Percentiles rank a stretch among this genome's conserved stretches.
These are phyloP conservation scores for Yponomeuta plumbellus DNA, from an alignment of 2,888 invertebrate genomes.

Conservation along the genomic window DNA sequence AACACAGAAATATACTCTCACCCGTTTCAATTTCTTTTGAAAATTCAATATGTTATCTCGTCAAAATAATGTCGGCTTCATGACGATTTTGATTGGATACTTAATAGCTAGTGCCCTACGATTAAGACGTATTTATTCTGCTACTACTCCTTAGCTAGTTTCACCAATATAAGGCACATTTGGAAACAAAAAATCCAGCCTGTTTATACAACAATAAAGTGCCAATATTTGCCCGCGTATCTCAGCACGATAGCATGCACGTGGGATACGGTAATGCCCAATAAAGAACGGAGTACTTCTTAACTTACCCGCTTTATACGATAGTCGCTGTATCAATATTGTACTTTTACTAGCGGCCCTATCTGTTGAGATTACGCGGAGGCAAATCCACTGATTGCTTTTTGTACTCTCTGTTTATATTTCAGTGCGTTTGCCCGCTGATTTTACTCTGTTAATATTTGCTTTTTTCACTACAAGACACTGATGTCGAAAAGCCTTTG, in stretches of 20 bases:
- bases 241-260: slow-evolving; percentile 45
- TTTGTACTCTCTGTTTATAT: neutral
- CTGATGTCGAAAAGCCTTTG: neutral
- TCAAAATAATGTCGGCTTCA: no score
- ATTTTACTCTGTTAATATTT: neutral
- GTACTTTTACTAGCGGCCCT: slow-evolving; percentile 26
- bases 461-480: neutral
- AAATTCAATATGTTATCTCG: no score
- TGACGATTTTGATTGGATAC: no score
- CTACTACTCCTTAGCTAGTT: no score
- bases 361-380: slow-evolving; percentile 5
- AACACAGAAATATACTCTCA: no score
- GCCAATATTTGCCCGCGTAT: slow-evolving; percentile 51
- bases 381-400: slow-evolving; percentile 7
- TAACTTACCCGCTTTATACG: slow-evolving; percentile 47
- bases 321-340: slow-evolving; percentile 52
- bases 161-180: no score
- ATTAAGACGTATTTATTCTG: no score
- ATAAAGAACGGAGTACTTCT: slow-evolving; percentile 28
- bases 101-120: no score
- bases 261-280: slow-evolving; percentile 40
- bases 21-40: no score
- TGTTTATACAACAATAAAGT: slow-evolving; percentile 30
- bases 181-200: neutral
- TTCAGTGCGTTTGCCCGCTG: neutral